Conservation (phyloP, 2,113 vertebrate species). For the Corythaixoides concolor region DNA sequence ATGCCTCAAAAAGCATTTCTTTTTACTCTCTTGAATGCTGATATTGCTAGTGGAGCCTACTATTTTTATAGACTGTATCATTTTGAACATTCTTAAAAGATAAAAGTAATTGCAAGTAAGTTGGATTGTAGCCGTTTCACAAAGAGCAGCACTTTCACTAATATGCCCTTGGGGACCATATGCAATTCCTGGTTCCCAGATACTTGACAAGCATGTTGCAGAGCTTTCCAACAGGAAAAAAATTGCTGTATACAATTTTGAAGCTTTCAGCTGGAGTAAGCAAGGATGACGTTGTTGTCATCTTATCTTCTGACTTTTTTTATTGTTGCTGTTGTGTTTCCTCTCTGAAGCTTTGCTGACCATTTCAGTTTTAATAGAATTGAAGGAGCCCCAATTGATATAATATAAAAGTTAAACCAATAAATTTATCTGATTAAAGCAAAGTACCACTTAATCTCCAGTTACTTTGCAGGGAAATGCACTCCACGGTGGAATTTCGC, state of each 20-base stretch:
- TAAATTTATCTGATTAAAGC: background rate
- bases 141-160: slow-evolving; percentile 23
- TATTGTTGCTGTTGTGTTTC: background rate
- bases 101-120: slow-evolving; percentile 5
- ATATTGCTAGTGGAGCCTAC: background rate
- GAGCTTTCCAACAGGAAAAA: background rate
- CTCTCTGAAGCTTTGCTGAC: background rate
- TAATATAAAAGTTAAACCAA: background rate
- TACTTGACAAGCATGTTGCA: rapidly evolving
- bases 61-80: slow-evolving; percentile 18
- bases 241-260: background rate
- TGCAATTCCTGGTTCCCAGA: slow-evolving; percentile 23
- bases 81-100: slow-evolving; percentile 53
- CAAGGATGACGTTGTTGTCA: background rate
- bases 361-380: background rate
- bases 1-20: background rate
- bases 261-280: background rate
- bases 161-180: background rate
- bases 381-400: background rate
- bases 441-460: background rate
- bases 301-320: slow-evolving; percentile 26
- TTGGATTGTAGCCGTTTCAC: background rate
- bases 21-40: background rate
- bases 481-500: background rate
- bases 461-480: background rate